These are phyloP conservation scores for Phoxinus phoxinus DNA, from an alignment of 2,113 vertebrate species.

Conservation along the genomic window DNA sequence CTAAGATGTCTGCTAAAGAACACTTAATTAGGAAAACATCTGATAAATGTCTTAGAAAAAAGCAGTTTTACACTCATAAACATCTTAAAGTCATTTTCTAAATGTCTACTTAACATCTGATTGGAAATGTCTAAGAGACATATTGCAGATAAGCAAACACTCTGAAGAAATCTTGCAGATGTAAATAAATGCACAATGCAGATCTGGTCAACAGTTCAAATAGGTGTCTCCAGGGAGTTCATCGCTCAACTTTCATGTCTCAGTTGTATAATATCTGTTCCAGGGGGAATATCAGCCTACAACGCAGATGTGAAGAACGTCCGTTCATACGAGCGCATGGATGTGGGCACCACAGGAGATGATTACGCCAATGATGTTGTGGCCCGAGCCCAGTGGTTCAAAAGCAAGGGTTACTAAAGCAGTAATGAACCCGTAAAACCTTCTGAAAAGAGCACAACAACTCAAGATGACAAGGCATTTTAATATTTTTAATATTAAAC, in stretches of 20 bases:
- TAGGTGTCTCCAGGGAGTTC: background rate
- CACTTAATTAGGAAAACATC: no score
- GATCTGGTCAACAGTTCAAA: no score
- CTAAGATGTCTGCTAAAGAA: no score
- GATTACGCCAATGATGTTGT: constrained; percentile 48
- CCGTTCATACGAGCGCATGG: constrained; percentile 20
- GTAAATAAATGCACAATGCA: no score
- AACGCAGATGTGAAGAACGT: constrained; percentile 27
- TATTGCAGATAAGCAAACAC: no score
- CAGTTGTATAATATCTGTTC: background rate
- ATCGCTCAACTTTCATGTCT: background rate
- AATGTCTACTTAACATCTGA: no score
- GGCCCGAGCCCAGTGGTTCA: constrained; percentile 46
- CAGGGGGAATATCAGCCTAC: constrained; percentile 53
- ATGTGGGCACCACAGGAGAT: constrained; percentile 36
- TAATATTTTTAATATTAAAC: background rate
- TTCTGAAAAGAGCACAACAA: background rate
- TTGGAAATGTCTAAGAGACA: no score
- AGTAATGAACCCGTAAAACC: background rate
- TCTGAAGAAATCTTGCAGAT: no score
- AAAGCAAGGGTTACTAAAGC: constrained; percentile 35
- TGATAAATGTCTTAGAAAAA: no score
- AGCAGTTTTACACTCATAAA: no score
- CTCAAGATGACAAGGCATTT: background rate
- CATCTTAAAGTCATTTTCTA: no score